Evolutionary conservation across 2,113 vertebrate species (phyloP).

Genomic region (Osmerus eperlanus): DNA sequence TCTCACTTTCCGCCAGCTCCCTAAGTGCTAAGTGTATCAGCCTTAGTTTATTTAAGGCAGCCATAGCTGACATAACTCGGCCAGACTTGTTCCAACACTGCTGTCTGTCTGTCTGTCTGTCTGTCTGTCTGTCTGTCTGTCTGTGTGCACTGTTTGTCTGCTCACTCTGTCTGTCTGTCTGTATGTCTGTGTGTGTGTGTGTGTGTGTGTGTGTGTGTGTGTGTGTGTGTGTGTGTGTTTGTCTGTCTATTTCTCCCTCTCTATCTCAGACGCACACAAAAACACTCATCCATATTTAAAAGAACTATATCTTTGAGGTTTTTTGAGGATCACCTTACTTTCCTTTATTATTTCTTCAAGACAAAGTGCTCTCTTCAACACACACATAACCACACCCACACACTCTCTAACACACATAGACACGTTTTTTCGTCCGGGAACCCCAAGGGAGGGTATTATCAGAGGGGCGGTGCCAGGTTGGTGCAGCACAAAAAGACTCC

Average conservation of each 20-base stretch:
- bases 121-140: background rate
- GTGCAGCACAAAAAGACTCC: background rate
- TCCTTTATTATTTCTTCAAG: no score
- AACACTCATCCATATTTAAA: background rate
- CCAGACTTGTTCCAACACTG: background rate
- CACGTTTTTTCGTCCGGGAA: background rate
- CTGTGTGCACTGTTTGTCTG: background rate
- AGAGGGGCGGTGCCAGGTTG: background rate
- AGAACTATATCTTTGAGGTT: no score
- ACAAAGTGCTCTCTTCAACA: background rate
- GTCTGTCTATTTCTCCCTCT: background rate
- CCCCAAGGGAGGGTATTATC: background rate
- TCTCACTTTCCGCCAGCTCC: background rate
- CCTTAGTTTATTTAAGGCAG: background rate
- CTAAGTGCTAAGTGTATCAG: constrained; percentile 1
- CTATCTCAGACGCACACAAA: background rate
- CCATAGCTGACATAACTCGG: constrained; percentile 2
- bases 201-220: no score
- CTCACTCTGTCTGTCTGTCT: background rate
- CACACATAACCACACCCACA: background rate
- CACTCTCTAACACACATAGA: background rate
- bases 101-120: background rate
- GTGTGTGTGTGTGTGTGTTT: background rate
- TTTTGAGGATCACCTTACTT: no score
- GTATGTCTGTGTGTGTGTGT: background rate